phyloP scores from a whole-genome alignment of 2,113 vertebrate genomes.

The Oreochromis aureus region DNA sequence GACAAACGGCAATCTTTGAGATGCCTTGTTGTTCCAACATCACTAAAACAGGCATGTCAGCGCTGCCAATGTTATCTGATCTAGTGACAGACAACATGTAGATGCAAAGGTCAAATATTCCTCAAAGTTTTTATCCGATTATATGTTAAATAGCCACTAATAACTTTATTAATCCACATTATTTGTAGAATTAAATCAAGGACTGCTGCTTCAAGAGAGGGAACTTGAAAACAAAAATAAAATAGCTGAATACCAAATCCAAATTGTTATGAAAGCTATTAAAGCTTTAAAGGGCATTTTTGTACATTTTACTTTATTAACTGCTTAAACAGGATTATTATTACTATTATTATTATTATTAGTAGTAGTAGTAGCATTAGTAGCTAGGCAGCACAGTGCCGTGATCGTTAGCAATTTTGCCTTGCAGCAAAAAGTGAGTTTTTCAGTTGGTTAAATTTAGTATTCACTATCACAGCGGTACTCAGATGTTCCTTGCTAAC shows the following conservation, averaged over 20 bases:
- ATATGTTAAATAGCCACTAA: neutral
- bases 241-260: neutral
- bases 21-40: neutral
- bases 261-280: neutral
- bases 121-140: neutral
- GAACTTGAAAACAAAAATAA: neutral
- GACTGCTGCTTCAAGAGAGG: neutral
- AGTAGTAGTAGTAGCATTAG: neutral
- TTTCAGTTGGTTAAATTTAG: too few species aligned
- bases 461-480: neutral
- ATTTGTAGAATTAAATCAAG: neutral
- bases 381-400: neutral
- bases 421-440: too few species aligned
- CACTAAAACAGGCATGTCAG: neutral
- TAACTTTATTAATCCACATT: neutral
- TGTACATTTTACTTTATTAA: neutral
- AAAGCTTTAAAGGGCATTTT: neutral
- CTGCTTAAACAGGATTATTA: neutral
- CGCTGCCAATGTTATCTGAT: neutral
- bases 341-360: neutral
- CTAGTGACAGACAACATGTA: neutral
- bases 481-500: neutral
- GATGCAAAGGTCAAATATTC: slow-evolving; percentile 18
- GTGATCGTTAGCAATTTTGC: too few species aligned
- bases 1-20: slow-evolving; percentile 40